Evolutionary conservation across 2,113 vertebrate genomes (phyloP).

Genomic region (Eulemur rufifrons): DNA sequence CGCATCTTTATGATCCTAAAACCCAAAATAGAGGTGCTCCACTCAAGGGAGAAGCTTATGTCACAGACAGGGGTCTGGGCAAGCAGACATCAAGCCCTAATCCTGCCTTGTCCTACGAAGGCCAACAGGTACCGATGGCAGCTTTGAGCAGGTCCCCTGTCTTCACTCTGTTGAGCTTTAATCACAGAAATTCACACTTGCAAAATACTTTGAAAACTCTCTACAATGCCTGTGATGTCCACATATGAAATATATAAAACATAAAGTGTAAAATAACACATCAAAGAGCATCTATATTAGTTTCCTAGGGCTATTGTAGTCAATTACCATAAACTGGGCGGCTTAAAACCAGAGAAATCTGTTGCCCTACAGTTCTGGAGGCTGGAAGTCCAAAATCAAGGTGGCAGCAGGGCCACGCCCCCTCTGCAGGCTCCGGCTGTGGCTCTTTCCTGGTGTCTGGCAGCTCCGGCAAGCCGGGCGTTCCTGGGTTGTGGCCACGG

Average conservation of each 20-base stretch:
- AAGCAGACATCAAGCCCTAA: background rate
- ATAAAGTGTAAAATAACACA: background rate
- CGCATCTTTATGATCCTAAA: no score
- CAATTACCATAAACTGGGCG: accelerated
- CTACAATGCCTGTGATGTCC: background rate
- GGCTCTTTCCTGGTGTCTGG: background rate
- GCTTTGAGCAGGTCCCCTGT: accelerated
- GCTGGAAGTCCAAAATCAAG: background rate
- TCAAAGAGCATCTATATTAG: no score
- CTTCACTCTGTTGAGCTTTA: accelerated
- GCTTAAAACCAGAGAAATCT: no score
- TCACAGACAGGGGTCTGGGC: accelerated
- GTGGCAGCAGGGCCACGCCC: no score
- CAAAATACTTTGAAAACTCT: background rate
- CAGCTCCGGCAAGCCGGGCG: accelerated
- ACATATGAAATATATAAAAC: background rate
- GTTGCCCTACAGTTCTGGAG: background rate
- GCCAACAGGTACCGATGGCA: accelerated
- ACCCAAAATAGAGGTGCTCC: background rate
- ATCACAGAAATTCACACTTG: accelerated
- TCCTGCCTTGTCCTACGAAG: accelerated
- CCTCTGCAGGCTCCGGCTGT: no score
- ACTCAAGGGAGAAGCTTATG: accelerated
- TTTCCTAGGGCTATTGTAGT: background rate
- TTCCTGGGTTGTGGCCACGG: accelerated